These are phyloP conservation scores for Potamarius usumacintae DNA, from an alignment of 2,113 vertebrate genomes.

Conservation along the genomic window DNA sequence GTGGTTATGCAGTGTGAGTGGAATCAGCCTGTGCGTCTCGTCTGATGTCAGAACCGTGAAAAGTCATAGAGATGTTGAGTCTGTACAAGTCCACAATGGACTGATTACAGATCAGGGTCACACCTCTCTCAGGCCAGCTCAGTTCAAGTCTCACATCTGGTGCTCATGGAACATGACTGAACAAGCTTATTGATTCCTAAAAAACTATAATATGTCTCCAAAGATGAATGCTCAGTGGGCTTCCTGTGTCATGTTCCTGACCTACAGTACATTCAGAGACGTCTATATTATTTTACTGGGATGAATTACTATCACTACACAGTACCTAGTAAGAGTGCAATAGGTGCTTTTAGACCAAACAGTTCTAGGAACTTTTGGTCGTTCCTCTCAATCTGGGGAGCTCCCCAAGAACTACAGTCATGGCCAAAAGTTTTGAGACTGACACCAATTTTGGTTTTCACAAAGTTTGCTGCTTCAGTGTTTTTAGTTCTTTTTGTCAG, in stretches of 20 bases:
- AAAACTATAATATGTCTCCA: neutral
- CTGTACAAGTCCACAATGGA: neutral
- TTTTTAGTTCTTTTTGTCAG: too few species aligned
- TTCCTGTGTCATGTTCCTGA: neutral
- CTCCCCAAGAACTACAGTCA: too few species aligned
- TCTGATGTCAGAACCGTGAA: neutral
- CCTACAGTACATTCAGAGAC: neutral
- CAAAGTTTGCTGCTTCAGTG: too few species aligned
- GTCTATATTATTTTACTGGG: neutral
- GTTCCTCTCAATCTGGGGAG: too few species aligned
- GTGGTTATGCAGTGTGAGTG: neutral
- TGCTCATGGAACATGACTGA: neutral
- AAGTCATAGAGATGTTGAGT: neutral
- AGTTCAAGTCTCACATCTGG: neutral
- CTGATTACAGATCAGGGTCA: neutral
- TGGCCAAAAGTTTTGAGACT: too few species aligned
- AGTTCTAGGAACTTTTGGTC: too few species aligned
- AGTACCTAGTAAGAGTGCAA: neutral
- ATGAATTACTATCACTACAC: neutral
- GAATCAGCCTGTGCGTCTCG: neutral
- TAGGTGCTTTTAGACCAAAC: too few species aligned
- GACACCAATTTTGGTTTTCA: too few species aligned
- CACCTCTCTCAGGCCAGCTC: neutral
- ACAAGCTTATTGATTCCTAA: neutral
- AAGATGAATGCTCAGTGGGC: neutral